Conservation (phyloP, 2,797 vertebrate species). For the Phoebastria nigripes region DNA sequence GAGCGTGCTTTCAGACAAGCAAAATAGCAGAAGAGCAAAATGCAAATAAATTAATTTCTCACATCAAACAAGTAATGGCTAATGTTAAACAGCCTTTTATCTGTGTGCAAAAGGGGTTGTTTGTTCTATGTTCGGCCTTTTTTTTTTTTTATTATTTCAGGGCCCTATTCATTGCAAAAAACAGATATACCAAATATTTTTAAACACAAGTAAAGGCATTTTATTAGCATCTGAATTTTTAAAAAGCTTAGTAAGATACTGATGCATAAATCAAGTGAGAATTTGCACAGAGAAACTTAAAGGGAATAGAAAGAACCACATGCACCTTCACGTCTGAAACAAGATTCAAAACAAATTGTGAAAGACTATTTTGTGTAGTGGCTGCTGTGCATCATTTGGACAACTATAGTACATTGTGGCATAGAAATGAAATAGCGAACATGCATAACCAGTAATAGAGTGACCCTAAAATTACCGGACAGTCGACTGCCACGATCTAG, state of each 20-base stretch:
- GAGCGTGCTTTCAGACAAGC: background rate
- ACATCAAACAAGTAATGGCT: slow-evolving; percentile 35
- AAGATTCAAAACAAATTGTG: background rate
- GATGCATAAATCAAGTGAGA: background rate
- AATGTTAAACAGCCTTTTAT: slow-evolving; percentile 34
- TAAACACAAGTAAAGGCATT: background rate
- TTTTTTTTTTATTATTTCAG: background rate
- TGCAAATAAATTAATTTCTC: slow-evolving; percentile 45
- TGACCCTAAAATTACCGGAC: background rate
- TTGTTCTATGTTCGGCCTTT: background rate
- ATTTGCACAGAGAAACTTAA: background rate
- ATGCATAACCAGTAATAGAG: background rate
- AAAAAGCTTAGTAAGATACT: background rate
- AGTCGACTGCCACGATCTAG: background rate
- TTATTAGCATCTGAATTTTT: background rate
- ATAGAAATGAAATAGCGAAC: background rate
- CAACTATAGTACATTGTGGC: background rate
- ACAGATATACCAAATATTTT: background rate
- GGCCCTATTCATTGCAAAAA: background rate
- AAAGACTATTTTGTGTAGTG: background rate
- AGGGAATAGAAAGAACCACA: background rate
- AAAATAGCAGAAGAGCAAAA: slow-evolving; percentile 3
- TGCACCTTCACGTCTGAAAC: background rate
- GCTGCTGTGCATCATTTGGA: background rate
- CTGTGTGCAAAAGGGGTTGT: background rate